A percentile compares a stretch with the other conserved stretches of the same genome.
phyloP scores from a whole-genome alignment of 1,140 invertebrate species.

The Drosophila ogumai region DNA sequence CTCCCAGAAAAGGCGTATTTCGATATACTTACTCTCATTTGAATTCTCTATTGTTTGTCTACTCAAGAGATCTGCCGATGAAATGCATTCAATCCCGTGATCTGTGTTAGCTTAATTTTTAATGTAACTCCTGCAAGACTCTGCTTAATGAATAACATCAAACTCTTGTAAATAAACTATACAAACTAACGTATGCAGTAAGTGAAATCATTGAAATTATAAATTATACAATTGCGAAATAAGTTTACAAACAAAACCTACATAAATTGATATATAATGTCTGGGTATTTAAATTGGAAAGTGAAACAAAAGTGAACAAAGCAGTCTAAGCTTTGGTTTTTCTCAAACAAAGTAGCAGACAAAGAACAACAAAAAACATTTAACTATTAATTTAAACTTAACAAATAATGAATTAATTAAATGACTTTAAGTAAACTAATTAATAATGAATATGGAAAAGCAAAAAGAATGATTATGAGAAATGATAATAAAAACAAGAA shows the following conservation, averaged over 20 bases:
- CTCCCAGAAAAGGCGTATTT: constrained; percentile 23
- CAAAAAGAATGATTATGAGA: constrained; percentile 72
- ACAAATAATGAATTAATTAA: constrained; percentile 78
- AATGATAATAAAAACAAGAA: constrained; percentile 78
- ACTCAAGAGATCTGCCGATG: constrained; percentile 1
- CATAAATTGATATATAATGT: constrained; percentile 66
- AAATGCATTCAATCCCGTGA: constrained; percentile 20
- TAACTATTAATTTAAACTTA: constrained; percentile 83
- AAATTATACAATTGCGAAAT: constrained; percentile 59
- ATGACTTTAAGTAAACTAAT: constrained; percentile 77
- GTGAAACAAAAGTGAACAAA: constrained; percentile 35
- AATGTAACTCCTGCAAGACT: constrained; percentile 34
- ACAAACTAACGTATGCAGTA: constrained; percentile 53
- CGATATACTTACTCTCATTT: constrained; percentile 4
- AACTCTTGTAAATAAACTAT: constrained; percentile 71
- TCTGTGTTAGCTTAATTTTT: constrained; percentile 34
- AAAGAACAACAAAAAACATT: constrained; percentile 78
- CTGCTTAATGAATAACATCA: constrained; percentile 35
- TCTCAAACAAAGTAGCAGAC: constrained; percentile 57
- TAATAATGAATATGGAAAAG: constrained; percentile 63
- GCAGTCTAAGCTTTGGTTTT: constrained; percentile 64
- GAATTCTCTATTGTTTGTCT: constrained; percentile 2
- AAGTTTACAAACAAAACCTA: constrained; percentile 60
- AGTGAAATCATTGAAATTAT: constrained; percentile 61
- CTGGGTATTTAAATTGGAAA: constrained; percentile 64